Conservation (phyloP, 2,888 invertebrate genomes). For the Apotomis turbidana region DNA sequence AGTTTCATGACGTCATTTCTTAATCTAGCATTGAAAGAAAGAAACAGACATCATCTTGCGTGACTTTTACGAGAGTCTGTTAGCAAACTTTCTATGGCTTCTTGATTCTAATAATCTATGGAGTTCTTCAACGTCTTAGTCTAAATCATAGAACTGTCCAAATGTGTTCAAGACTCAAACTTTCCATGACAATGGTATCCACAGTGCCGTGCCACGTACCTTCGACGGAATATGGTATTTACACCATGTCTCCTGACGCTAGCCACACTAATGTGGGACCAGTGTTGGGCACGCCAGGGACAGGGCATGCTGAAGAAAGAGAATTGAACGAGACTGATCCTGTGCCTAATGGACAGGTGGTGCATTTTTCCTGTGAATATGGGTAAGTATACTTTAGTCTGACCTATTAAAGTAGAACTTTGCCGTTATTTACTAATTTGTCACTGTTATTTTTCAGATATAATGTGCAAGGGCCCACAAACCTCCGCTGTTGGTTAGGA, state of each 20-base stretch:
- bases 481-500: slow-evolving; percentile 90
- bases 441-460: slow-evolving; percentile 65
- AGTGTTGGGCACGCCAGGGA: slow-evolving; percentile 52
- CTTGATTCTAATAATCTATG: slow-evolving; percentile 26
- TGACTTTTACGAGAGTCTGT: neutral
- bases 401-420: no score
- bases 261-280: slow-evolving; percentile 60
- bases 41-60: neutral
- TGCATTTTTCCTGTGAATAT: slow-evolving; percentile 89
- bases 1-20: neutral
- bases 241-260: slow-evolving; percentile 79
- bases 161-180: neutral
- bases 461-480: slow-evolving; percentile 87
- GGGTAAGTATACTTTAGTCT: slow-evolving; percentile 75
- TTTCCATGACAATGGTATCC: neutral
- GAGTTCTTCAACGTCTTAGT: neutral
- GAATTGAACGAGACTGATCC: slow-evolving; percentile 84
- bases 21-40: neutral
- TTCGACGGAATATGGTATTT: slow-evolving; percentile 87
- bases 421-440: no score
- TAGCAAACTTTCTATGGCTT: slow-evolving; percentile 2
- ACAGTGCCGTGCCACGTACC: slow-evolving; percentile 89
- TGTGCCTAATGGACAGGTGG: slow-evolving; percentile 87
- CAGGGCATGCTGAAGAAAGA: slow-evolving; percentile 75
- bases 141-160: neutral